Evolutionary conservation across 2,113 vertebrate species (phyloP).

Genomic region (Elephantulus edwardii): DNA sequence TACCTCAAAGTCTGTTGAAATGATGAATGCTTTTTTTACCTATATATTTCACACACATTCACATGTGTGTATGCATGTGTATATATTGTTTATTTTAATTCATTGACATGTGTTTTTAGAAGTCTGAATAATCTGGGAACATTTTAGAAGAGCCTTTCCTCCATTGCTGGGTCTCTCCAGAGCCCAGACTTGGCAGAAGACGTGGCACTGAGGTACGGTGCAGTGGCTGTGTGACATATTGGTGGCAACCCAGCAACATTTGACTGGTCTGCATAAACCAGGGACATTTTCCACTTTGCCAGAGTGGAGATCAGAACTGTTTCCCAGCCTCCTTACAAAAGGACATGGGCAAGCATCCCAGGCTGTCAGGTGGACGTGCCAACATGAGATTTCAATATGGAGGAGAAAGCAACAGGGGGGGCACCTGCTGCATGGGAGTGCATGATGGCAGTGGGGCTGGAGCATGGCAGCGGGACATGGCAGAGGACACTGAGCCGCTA

Average conservation of each 20-base stretch:
- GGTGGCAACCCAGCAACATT: background rate
- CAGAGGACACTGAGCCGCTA: no score
- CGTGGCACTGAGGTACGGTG: background rate
- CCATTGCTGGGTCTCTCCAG: background rate
- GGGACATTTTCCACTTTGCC: background rate
- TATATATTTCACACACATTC: background rate
- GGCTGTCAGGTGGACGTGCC: background rate
- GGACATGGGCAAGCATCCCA: background rate
- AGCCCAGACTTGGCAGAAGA: background rate
- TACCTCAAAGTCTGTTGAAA: background rate
- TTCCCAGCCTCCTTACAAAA: background rate
- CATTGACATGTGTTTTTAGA: background rate
- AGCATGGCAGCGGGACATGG: background rate
- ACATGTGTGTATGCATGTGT: no score
- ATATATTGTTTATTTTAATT: no score
- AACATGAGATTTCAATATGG: background rate
- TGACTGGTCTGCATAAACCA: background rate
- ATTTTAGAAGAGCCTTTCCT: background rate
- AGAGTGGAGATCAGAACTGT: background rate
- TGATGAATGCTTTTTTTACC: background rate
- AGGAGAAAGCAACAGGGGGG: background rate
- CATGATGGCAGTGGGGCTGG: background rate
- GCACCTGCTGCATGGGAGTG: background rate
- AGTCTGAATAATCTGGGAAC: background rate
- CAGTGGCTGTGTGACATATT: background rate